Base-by-base conservation (phyloP, 2,113 vertebrate genomes). In the Phalacrocorax pelagicus region DNA sequence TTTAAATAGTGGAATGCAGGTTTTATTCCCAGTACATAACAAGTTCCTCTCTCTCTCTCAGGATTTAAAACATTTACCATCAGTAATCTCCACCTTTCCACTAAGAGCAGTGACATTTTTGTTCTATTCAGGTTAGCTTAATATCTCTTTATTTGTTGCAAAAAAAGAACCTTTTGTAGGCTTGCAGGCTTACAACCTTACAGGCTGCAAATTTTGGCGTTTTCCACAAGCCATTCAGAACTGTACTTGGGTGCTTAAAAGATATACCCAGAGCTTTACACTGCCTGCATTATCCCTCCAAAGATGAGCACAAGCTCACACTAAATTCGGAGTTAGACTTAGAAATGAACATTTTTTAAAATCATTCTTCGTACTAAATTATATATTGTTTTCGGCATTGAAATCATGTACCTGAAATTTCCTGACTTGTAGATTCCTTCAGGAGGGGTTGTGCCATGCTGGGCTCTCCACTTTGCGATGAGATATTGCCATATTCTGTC, bases 271-370 rank as follows among this genome's bases (percentile, higher is more conserved):
- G 72, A 77, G 51, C 36, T 69, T 59, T 95, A 34, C 26, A 20
- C 52, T 47, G 16, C 32, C 59, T 89, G 66, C 55, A 77, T 47
- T 74, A 93, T 87, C 54, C n/a, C 40, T 78, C 4, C 5, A n/a
- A 88, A 93, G 34, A 74, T 12, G 36, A 72, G 86, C 40, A 66
- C 46, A 84, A 79, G 38, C 44, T 89, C 16, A 57, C 22, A 38
- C 23, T 44, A 80, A 93, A 94, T 95, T 92, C 85, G 66, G 58
- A 38, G 49, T 61, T 71, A 89, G 63, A 88, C 95, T 94, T 93
- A 91, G 63, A 95, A 44, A 57, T 14, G 2, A 92, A 29, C 23
- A 36, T 62, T 88, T n/a, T 32, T 27, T 73, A 80, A 44, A 80
- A 44, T 34, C 10, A 6, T 47, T 92, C 66, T 81, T 65, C 17